Evolutionary conservation across 2,113 vertebrate species (phyloP).

Genomic region (Spermophilus dauricus): DNA sequence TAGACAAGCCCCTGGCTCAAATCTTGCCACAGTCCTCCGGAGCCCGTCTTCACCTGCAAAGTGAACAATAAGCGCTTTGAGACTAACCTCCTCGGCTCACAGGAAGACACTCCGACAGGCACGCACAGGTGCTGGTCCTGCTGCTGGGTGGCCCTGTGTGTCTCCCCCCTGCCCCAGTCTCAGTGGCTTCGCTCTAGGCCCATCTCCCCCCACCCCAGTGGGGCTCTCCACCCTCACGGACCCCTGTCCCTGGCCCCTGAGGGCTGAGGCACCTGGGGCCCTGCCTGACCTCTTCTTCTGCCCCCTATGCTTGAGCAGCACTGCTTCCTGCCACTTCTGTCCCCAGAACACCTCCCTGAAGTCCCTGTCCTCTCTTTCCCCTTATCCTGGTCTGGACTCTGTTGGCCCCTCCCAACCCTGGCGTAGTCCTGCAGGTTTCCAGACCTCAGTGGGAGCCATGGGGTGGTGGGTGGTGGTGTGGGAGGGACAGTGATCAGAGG

Average conservation of each 20-base stretch:
- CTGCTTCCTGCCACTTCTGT: neutral
- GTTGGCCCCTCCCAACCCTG: neutral
- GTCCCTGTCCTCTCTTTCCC: neutral
- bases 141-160: too few species aligned
- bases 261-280: neutral
- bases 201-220: too few species aligned
- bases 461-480: neutral
- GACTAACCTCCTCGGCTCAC: fast-evolving
- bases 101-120: neutral
- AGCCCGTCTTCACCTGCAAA: neutral
- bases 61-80: neutral
- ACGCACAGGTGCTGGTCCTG: fast-evolving
- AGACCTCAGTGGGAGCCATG: neutral
- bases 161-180: neutral
- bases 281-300: neutral
- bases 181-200: neutral
- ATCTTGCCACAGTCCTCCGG: neutral
- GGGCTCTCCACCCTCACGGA: too few species aligned
- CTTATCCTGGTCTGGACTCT: neutral
- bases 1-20: neutral
- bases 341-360: neutral
- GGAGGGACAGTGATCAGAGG: neutral
- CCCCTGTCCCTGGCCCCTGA: neutral
- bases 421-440: neutral
- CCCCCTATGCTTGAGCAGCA: too few species aligned